Conservation (phyloP, 35 echinoderm and acorn worm species). For the Amphiura filiformis region DNA sequence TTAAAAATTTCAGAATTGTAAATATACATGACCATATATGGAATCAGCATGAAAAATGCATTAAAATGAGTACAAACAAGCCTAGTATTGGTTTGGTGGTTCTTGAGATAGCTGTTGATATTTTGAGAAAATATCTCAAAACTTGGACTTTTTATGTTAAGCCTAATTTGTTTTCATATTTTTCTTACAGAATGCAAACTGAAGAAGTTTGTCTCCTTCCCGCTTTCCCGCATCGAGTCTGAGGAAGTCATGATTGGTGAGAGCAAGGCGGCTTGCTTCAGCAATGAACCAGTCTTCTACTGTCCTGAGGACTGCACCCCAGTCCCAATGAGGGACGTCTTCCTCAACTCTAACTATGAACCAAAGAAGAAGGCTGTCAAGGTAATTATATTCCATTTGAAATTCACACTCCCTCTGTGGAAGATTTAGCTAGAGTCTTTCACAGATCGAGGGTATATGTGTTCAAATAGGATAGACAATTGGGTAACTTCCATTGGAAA, state of each 20-base stretch:
- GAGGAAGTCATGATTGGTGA: conserved; percentile 33
- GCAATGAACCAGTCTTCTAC: conserved; percentile 40
- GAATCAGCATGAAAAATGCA: no score
- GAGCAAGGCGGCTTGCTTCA: conserved; percentile 39
- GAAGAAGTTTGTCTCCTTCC: conserved; percentile 18
- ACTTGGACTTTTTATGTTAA: no score
- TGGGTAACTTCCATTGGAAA: background rate
- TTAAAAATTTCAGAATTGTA: no score
- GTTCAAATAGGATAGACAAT: background rate
- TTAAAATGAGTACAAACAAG: no score
- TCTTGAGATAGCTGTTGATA: no score
- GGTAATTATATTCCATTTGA: background rate
- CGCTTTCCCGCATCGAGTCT: background rate
- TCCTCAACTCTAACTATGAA: background rate
- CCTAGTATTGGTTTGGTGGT: no score
- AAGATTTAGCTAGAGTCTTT: background rate
- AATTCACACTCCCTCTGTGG: background rate
- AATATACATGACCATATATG: no score
- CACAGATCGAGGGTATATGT: background rate
- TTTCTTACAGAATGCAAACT: conserved; percentile 40
- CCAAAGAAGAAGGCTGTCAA: background rate
- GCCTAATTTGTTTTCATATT: background rate
- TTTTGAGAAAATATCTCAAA: no score
- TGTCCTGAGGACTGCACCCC: conserved; percentile 28
- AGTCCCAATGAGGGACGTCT: background rate